These are phyloP conservation scores for Gila robusta DNA, from an alignment of 2,797 vertebrate genomes.

Conservation along the genomic window DNA sequence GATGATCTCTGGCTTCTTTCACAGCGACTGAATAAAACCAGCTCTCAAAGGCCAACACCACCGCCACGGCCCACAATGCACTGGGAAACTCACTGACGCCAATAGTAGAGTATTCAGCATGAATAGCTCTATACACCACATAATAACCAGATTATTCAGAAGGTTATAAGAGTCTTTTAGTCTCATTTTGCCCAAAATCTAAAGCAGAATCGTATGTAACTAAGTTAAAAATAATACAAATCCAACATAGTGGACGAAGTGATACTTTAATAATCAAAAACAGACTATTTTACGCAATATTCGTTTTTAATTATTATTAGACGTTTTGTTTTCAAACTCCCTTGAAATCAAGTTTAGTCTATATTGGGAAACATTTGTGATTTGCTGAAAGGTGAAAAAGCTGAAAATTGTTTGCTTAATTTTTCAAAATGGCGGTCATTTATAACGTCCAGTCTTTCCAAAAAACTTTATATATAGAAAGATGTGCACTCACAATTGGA, in stretches of 20 bases:
- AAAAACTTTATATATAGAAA: too few relatives aligned
- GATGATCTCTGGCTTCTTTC: slow-evolving; percentile 65
- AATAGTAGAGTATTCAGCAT: background rate
- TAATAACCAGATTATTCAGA: background rate
- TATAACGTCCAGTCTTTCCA: too few relatives aligned
- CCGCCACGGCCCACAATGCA: slow-evolving; percentile 20
- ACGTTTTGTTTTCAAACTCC: background rate
- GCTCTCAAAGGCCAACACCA: slow-evolving; percentile 5
- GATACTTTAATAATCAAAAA: background rate
- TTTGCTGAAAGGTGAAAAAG: background rate
- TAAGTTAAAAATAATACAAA: background rate
- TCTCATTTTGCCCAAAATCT: background rate
- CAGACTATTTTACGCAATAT: background rate
- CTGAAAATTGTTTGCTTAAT: background rate
- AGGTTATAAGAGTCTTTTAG: background rate
- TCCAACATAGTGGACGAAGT: background rate
- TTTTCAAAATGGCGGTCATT: too few relatives aligned
- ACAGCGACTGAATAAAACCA: slow-evolving; percentile 66
- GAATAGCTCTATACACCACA: background rate
- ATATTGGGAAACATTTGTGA: background rate
- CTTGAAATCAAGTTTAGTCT: background rate
- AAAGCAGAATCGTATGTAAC: background rate
- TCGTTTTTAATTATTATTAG: too few relatives aligned
- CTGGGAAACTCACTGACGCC: background rate
- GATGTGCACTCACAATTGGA: too few relatives aligned